These are phyloP conservation scores for Onchidella celtica DNA, from an alignment of 2,888 invertebrate species.

Conservation along the genomic window DNA sequence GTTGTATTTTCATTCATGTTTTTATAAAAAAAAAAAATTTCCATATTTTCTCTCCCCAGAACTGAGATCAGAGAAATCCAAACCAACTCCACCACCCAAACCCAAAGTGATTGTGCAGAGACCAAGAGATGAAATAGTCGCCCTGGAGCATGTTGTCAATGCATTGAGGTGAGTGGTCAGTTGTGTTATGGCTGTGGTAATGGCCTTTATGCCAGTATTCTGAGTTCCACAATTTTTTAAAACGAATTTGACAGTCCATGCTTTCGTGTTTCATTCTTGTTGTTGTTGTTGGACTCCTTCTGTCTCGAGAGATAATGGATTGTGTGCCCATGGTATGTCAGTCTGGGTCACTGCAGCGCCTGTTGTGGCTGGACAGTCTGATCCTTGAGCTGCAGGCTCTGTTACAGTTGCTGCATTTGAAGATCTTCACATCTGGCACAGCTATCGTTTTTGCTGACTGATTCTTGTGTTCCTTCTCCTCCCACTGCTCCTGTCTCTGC, in stretches of 20 bases:
- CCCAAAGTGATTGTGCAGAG: constrained; percentile 77
- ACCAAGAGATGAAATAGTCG: constrained; percentile 72
- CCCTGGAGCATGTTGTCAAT: constrained; percentile 74
- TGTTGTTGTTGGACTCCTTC: neutral
- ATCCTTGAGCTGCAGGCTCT: too few relatives aligned
- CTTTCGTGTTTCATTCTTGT: neutral
- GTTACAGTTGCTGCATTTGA: too few relatives aligned
- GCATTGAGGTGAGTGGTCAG: constrained; percentile 71
- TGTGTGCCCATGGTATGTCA: too few relatives aligned
- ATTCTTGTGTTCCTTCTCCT: too few relatives aligned
- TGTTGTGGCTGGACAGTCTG: too few relatives aligned
- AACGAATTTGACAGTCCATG: neutral
- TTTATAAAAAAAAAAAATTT: too few relatives aligned
- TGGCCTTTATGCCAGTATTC: neutral
- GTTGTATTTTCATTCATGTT: too few relatives aligned
- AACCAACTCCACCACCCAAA: constrained; percentile 73
- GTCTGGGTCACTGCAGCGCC: too few relatives aligned
- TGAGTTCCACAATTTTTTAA: neutral
- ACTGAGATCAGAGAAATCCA: constrained; percentile 30
- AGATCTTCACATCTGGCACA: neutral
- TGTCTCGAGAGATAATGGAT: too few relatives aligned
- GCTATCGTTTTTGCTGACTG: neutral
- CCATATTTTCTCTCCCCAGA: constrained; percentile 17
- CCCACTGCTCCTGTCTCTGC: neutral
- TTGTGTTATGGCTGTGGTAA: neutral